A percentile compares a stretch with the other conserved stretches of the same genome.
Conservation (phyloP, 2,888 invertebrate genomes). For the Danaus chrysippus region DNA sequence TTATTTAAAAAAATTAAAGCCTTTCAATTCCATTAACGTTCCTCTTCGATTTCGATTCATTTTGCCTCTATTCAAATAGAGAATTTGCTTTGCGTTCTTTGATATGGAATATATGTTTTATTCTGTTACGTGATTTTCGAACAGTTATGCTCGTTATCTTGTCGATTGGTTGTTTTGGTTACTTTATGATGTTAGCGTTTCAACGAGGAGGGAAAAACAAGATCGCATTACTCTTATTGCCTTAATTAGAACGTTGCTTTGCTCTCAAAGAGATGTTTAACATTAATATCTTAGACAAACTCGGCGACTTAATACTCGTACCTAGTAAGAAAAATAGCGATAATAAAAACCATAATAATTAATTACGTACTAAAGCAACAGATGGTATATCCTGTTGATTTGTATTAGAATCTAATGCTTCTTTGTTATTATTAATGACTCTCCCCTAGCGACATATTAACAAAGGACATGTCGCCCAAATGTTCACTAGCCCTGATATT, state of each 20-base stretch:
- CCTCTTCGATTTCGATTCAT: slow-evolving; percentile 39
- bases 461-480: slow-evolving; percentile 60
- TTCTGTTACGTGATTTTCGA: slow-evolving; percentile 54
- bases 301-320: no score
- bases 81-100: slow-evolving; percentile 55
- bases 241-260: slow-evolving; percentile 32
- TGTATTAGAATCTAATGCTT: slow-evolving; percentile 58
- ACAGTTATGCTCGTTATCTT: slow-evolving; percentile 47
- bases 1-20: slow-evolving; percentile 68
- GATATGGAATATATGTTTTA: slow-evolving; percentile 54
- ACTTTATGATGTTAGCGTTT: slow-evolving; percentile 42
- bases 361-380: slow-evolving; percentile 40
- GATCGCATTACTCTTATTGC: slow-evolving; percentile 33
- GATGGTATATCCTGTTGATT: slow-evolving; percentile 57
- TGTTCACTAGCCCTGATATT: slow-evolving; percentile 51
- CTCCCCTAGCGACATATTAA: slow-evolving; percentile 56
- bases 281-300: neutral
- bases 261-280: slow-evolving; percentile 16
- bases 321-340: neutral
- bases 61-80: slow-evolving; percentile 52
- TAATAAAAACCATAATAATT: neutral
- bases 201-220: slow-evolving; percentile 40
- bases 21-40: slow-evolving; percentile 44
- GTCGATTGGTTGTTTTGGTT: slow-evolving; percentile 44
- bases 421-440: slow-evolving; percentile 69